phyloP scores from a whole-genome alignment of 2,113 vertebrate species.

The Oenanthe oenanthe region DNA sequence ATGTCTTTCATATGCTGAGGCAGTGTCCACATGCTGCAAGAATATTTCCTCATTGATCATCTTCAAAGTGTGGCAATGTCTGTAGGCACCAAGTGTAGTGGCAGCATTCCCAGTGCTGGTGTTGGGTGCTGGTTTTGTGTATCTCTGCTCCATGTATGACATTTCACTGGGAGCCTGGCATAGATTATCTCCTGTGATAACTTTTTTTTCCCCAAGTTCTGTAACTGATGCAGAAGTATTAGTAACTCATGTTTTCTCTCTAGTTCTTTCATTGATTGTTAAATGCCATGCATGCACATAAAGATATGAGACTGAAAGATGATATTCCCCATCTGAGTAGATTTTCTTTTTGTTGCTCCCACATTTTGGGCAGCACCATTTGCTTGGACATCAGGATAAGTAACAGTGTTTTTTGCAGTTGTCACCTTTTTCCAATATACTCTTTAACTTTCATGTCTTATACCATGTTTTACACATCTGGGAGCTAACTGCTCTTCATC shows the following conservation, averaged over 20 bases:
- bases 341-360: neutral
- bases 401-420: neutral
- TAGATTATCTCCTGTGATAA: neutral
- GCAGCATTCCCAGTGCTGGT: neutral
- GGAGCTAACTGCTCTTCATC: neutral
- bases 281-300: neutral
- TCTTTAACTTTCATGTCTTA: neutral
- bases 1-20: neutral
- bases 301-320: neutral
- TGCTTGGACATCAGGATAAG: neutral
- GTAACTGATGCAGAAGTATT: neutral
- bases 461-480: neutral
- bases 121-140: neutral
- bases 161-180: neutral
- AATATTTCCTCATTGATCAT: conserved; percentile 20
- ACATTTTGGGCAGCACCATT: neutral
- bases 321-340: neutral
- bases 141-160: neutral
- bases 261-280: neutral
- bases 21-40: neutral
- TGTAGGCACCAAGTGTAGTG: neutral
- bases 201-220: neutral
- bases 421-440: neutral
- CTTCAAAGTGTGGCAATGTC: neutral
- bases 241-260: neutral